These are phyloP conservation scores for Lathamus discolor DNA, from an alignment of 2,113 vertebrate species.

Conservation along the genomic window DNA sequence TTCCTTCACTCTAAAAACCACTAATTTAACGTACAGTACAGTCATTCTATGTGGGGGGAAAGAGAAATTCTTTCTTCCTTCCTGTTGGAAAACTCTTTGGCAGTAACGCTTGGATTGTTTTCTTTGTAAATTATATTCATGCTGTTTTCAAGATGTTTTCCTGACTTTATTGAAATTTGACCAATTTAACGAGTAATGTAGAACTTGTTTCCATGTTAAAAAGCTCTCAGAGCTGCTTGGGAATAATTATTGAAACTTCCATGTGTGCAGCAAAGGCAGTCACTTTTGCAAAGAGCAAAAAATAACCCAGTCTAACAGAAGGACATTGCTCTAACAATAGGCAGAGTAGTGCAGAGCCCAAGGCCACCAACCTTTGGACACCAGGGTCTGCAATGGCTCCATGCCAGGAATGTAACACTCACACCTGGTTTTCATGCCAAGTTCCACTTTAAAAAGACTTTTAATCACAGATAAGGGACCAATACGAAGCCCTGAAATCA, in stretches of 20 bases:
- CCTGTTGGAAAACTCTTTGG: conserved; percentile 83
- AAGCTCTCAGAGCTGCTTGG: conserved; percentile 78
- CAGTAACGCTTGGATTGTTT: conserved; percentile 84
- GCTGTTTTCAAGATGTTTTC: conserved; percentile 86
- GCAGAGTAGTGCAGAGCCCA: conserved; percentile 32
- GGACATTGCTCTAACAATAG: conserved; percentile 62
- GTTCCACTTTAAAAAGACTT: neutral
- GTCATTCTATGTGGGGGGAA: conserved; percentile 73
- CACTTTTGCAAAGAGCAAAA: conserved; percentile 40
- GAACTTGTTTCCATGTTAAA: conserved; percentile 82
- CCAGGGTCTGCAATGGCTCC: neutral
- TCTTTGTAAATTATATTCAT: conserved; percentile 86
- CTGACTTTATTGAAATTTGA: conserved; percentile 83
- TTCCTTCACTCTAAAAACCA: conserved; percentile 72
- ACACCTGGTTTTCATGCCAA: conserved; percentile 45
- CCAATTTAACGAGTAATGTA: conserved; percentile 82
- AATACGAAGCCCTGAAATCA: conserved; percentile 39
- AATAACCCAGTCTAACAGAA: conserved; percentile 40
- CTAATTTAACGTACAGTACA: conserved; percentile 78
- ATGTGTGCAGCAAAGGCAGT: conserved; percentile 76
- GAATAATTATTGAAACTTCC: conserved; percentile 80
- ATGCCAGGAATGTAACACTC: conserved; percentile 5
- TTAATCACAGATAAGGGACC: conserved; percentile 45
- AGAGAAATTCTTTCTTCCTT: conserved; percentile 81
- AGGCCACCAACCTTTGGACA: conserved; percentile 36